Evolutionary conservation across 2,797 vertebrate genomes (phyloP).

Genomic region (Neosalanx taihuensis): DNA sequence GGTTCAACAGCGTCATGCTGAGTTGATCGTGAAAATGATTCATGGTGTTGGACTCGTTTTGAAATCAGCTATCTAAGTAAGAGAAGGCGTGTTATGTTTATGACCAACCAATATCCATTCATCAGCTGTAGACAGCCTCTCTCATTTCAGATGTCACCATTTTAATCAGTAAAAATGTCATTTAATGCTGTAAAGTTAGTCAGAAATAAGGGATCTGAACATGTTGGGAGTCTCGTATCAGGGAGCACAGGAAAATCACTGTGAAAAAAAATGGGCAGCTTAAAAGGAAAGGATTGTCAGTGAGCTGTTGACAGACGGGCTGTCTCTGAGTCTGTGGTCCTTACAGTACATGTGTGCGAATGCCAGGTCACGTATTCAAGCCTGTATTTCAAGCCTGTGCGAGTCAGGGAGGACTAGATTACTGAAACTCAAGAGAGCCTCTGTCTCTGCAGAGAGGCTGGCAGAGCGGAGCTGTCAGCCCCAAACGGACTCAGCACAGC

Average conservation of each 20-base stretch:
- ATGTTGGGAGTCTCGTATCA: not conserved
- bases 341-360: not conserved
- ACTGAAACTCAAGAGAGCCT: not conserved
- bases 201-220: not conserved
- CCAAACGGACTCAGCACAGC: slow-evolving; percentile 1
- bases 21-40: not conserved
- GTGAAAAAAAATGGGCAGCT: not conserved
- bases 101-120: not conserved
- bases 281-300: not conserved
- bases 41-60: not conserved
- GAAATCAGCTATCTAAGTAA: not conserved
- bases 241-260: not conserved
- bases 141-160: too few relatives aligned
- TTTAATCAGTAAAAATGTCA: not conserved
- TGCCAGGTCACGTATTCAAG: not conserved
- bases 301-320: not conserved
- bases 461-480: not conserved
- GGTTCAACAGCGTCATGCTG: not conserved
- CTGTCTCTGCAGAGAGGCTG: not conserved
- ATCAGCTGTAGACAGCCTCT: too few relatives aligned
- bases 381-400: slow-evolving; percentile 1
- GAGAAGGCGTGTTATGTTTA: not conserved
- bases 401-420: not conserved
- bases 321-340: not conserved
- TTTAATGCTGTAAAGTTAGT: not conserved